Percentiles rank a stretch among this genome's conserved stretches.
Evolutionary conservation across 2,888 invertebrate species (phyloP).

Genomic region (Drosophila recens): DNA sequence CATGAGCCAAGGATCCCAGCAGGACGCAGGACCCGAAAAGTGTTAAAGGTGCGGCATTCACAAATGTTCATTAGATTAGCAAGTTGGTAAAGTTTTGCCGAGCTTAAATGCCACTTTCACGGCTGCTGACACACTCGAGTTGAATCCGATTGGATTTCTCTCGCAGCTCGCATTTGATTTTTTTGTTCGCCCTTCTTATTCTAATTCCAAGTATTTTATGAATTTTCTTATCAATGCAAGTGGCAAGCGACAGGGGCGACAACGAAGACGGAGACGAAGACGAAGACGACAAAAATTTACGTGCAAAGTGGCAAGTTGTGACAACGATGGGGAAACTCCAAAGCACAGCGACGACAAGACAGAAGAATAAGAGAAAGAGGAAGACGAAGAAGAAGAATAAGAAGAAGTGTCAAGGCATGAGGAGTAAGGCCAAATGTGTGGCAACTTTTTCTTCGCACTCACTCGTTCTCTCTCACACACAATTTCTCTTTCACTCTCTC

Average conservation of each 20-base stretch:
- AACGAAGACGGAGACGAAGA: constrained; percentile 39
- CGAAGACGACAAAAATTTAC: constrained; percentile 73
- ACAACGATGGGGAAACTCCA: constrained; percentile 41
- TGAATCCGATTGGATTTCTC: constrained; percentile 68
- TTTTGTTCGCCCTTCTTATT: constrained; percentile 18
- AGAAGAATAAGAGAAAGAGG: neutral
- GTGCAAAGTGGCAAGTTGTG: constrained; percentile 80
- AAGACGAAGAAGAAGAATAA: neutral
- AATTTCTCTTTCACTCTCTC: constrained; percentile 7
- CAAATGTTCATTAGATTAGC: constrained; percentile 80
- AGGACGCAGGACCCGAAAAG: constrained; percentile 14
- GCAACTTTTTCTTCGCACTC: constrained; percentile 40
- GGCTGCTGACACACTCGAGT: constrained; percentile 74
- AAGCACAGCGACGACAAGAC: constrained; percentile 6
- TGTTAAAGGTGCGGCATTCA: constrained; percentile 71
- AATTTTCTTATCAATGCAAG: constrained; percentile 80
- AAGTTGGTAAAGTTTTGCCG: constrained; percentile 76
- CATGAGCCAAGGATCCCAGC: neutral
- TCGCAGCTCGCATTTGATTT: constrained; percentile 17
- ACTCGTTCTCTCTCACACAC: constrained; percentile 17
- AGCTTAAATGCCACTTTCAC: constrained; percentile 79
- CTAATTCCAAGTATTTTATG: constrained; percentile 71
- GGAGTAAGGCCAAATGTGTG: constrained; percentile 43
- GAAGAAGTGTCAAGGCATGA: constrained; percentile 7
- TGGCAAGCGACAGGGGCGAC: constrained; percentile 33